Evolutionary conservation across 2,888 invertebrate species (phyloP).

Genomic region (Mythimna loreyi): DNA sequence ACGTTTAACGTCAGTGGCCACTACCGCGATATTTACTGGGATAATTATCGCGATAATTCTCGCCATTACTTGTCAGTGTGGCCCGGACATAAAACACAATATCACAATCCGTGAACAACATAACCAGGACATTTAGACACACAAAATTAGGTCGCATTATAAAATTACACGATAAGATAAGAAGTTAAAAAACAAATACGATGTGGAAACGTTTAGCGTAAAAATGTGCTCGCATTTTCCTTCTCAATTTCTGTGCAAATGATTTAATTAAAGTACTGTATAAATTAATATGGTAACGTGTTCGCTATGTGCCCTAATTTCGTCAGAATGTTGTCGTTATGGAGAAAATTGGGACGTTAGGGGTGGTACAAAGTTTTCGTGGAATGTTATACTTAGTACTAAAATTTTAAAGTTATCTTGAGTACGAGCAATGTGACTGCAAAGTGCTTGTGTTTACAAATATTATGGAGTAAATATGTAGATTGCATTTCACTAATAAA

Average conservation of each 20-base stretch:
- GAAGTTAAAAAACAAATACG: slow-evolving; percentile 33
- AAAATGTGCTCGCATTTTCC: slow-evolving; percentile 13
- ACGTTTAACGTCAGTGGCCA: too few relatives aligned
- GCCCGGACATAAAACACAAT: too few relatives aligned
- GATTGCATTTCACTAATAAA: background rate
- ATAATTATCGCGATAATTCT: too few relatives aligned
- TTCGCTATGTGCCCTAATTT: background rate
- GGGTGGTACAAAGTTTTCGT: slow-evolving; percentile 4
- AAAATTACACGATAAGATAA: slow-evolving; percentile 58
- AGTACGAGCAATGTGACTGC: background rate
- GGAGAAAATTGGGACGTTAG: slow-evolving; percentile 9
- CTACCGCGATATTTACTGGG: too few relatives aligned
- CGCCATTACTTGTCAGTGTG: too few relatives aligned
- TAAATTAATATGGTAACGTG: slow-evolving; percentile 14
- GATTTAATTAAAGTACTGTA: slow-evolving; percentile 28
- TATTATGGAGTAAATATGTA: too few relatives aligned
- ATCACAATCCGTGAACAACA: slow-evolving; percentile 7
- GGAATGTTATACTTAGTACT: background rate
- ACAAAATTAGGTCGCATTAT: slow-evolving; percentile 45
- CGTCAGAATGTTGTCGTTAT: slow-evolving; percentile 3
- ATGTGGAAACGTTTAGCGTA: slow-evolving; percentile 31
- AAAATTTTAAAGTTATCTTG: background rate
- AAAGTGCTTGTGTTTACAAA: background rate
- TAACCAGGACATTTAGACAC: slow-evolving; percentile 18
- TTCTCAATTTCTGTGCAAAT: slow-evolving; percentile 13